Percentiles rank a stretch among this genome's conserved stretches.
phyloP scores from a whole-genome alignment of 2,113 vertebrate genomes.

The Protomyctophum bolini region DNA sequence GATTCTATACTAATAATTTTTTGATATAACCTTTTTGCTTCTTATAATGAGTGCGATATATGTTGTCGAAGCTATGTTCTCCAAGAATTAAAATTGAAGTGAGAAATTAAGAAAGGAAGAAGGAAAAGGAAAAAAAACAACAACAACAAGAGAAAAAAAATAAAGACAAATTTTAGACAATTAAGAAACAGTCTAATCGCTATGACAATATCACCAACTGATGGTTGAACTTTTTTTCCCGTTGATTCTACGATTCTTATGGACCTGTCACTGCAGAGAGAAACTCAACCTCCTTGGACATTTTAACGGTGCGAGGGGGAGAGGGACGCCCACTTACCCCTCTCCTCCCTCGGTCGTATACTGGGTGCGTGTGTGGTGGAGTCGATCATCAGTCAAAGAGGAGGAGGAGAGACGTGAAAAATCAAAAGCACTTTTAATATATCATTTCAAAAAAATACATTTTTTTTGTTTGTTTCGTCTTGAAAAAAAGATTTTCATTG shows the following conservation, averaged over 20 bases:
- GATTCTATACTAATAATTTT: slow-evolving; percentile 99
- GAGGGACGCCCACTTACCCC: slow-evolving; percentile 67
- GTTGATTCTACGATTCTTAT: slow-evolving; percentile 69
- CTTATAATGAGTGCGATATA: slow-evolving; percentile 99
- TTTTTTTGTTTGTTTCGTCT: slow-evolving; percentile 82
- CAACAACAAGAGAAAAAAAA: slow-evolving; percentile 88
- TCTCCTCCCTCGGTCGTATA: too few relatives aligned
- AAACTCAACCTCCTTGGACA: slow-evolving; percentile 82
- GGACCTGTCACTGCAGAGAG: slow-evolving; percentile 80
- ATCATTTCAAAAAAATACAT: slow-evolving; percentile 83
- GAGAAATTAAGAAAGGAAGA: slow-evolving; percentile 97
- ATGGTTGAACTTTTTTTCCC: slow-evolving; percentile 81
- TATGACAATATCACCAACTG: slow-evolving; percentile 86
- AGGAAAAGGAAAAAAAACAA: slow-evolving; percentile 79
- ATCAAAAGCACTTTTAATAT: slow-evolving; percentile 89
- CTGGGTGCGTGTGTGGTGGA: slow-evolving; percentile 74
- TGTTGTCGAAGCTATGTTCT: slow-evolving; percentile 99
- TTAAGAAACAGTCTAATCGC: slow-evolving; percentile 90
- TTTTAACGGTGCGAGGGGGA: slow-evolving; percentile 80
- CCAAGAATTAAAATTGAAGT: slow-evolving; percentile 99
- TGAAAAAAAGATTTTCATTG: slow-evolving; percentile 76
- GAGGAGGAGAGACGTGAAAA: slow-evolving; percentile 76
- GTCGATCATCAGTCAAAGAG: slow-evolving; percentile 83
- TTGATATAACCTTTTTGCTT: slow-evolving; percentile 99
- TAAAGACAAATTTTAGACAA: slow-evolving; percentile 98